phyloP scores from a whole-genome alignment of 2,797 vertebrate species.

The Artibeus jamaicensis region DNA sequence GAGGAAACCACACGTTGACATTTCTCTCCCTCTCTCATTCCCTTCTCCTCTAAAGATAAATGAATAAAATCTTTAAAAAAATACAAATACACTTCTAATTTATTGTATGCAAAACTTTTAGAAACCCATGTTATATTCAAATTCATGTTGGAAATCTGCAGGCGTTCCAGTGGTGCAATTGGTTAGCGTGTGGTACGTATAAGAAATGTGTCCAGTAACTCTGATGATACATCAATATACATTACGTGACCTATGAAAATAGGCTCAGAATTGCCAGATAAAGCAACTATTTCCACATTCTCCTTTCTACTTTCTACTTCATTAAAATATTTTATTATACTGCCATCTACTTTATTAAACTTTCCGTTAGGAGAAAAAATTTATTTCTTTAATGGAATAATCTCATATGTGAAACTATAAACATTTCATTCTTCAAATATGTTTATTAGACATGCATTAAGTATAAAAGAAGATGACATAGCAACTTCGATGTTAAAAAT shows the following conservation, averaged over 20 bases:
- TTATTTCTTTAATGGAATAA: neutral
- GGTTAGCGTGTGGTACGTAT: too few species aligned
- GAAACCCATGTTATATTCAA: neutral
- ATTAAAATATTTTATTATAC: neutral
- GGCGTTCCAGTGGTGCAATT: too few species aligned
- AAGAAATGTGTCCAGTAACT: neutral
- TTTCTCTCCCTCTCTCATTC: too few species aligned
- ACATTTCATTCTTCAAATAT: constrained; percentile 10
- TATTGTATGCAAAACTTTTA: neutral
- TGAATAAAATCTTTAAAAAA: too few species aligned
- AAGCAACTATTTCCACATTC: neutral
- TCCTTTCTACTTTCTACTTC: neutral
- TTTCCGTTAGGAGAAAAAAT: neutral
- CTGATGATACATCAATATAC: neutral
- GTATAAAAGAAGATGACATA: neutral
- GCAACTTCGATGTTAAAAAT: constrained; percentile 26
- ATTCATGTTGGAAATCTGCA: constrained; percentile 25
- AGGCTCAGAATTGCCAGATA: constrained; percentile 20
- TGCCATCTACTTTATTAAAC: neutral
- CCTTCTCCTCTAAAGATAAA: too few species aligned
- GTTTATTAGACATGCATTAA: neutral
- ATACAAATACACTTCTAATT: neutral
- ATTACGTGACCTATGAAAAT: constrained; percentile 11
- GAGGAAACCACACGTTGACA: too few species aligned
- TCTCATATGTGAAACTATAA: neutral